Conservation (phyloP, 2,797 vertebrate species). For the Spinus olivaceus region DNA sequence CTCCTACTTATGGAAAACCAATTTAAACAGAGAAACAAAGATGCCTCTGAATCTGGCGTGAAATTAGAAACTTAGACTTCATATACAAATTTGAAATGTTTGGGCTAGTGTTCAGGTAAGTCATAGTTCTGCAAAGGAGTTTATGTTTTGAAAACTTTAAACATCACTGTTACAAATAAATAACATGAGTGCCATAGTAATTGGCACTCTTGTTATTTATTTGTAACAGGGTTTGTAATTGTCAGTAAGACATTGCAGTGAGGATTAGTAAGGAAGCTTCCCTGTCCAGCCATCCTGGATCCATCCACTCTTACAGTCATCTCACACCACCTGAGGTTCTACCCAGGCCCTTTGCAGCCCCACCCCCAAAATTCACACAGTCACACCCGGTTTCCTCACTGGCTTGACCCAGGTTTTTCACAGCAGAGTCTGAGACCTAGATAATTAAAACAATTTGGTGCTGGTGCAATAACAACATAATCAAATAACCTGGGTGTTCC, state of each 20-base stretch:
- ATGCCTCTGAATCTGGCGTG: not conserved
- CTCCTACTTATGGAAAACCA: not conserved
- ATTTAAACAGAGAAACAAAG: not conserved
- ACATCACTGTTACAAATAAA: not conserved
- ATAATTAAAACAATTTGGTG: not conserved
- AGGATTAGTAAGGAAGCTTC: not conserved
- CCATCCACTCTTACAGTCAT: not conserved
- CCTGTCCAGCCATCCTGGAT: not conserved
- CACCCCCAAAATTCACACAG: too few relatives aligned
- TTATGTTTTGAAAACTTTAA: not conserved
- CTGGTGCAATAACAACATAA: not conserved
- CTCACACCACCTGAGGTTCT: not conserved
- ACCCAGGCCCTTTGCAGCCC: not conserved
- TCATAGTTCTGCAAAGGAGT: not conserved
- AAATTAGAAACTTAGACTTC: not conserved
- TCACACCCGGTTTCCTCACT: not conserved
- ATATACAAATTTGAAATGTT: not conserved
- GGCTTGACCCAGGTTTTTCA: fast-evolving
- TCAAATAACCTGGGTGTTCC: not conserved
- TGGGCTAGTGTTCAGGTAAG: not conserved
- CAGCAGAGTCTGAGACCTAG: not conserved
- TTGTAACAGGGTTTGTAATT: not conserved
- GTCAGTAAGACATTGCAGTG: not conserved
- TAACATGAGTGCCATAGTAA: not conserved
- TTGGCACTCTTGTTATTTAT: too few relatives aligned